Evolutionary conservation across 2,113 vertebrate genomes (phyloP).

Genomic region (Gobius niger): DNA sequence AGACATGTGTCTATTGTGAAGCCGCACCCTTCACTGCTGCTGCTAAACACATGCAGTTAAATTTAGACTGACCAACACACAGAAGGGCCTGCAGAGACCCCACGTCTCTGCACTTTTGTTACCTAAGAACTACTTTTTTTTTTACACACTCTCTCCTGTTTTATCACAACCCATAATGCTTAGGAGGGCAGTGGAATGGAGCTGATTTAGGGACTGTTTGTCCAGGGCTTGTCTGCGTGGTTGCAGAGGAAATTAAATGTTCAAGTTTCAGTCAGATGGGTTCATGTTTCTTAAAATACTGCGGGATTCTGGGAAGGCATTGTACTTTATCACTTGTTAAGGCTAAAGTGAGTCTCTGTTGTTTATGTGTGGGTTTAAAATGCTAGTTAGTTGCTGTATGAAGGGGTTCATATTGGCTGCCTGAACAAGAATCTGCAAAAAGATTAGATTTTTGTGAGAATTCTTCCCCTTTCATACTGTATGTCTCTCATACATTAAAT

Average conservation of each 20-base stretch:
- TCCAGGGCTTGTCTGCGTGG: constrained; percentile 42
- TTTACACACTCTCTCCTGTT: not conserved
- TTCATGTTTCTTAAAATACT: constrained; percentile 44
- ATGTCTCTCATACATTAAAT: too few species aligned
- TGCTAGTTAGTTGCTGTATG: not conserved
- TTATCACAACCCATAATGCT: constrained; percentile 27
- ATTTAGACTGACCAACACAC: constrained; percentile 56
- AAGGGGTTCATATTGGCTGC: not conserved
- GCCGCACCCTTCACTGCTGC: constrained; percentile 55
- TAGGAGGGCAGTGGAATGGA: constrained; percentile 31
- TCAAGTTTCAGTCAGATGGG: constrained; percentile 46
- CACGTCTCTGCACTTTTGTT: constrained; percentile 16
- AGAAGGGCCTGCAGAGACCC: constrained; percentile 38
- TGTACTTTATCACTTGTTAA: constrained; percentile 31
- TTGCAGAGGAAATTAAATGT: constrained; percentile 68
- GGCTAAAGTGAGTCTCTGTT: constrained; percentile 9
- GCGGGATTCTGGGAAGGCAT: constrained; percentile 26
- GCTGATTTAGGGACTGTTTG: constrained; percentile 61
- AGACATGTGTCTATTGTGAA: constrained; percentile 30
- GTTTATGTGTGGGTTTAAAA: constrained; percentile 16
- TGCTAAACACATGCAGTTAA: constrained; percentile 59
- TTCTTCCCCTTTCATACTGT: too few species aligned
- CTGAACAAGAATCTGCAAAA: not conserved
- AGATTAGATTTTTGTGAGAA: not conserved
- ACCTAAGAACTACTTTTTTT: constrained; percentile 1